Base-by-base conservation (phyloP, 2,888 invertebrate genomes). In the Lithosia quadra region DNA sequence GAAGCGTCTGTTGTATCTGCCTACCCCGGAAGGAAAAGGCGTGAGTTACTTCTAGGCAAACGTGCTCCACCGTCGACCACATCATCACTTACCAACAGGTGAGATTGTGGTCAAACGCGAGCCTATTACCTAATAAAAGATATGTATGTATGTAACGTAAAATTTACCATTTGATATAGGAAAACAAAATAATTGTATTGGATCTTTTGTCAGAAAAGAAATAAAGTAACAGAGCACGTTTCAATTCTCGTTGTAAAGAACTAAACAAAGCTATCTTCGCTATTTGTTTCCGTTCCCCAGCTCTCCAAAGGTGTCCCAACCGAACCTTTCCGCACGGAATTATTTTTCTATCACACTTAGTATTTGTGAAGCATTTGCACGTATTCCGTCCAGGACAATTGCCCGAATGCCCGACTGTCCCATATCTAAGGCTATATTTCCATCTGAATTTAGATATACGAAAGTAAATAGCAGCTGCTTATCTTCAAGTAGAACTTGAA, bases 311-410 rank as follows among this genome's bases (percentile, higher is more conserved):
- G 4, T 7, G 49, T 39, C 64, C 59, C 68, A 28, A 65, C 43
- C 39, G 18, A n/a, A 71, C 57, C 65, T 28, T 28, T 28, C 28
- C 28, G 28, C 28, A 28, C 28, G 28, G 64, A 58, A 69, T 80
- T 78, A 78, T 73, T 72, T 69, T 81, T 75, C 63, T 72, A 73
- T 73, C 69, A 69, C 39, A 74, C 58, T 70, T 67, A 58, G 64
- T 69, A 69, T 72, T 76, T 74, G 65, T 62, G 60, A 67, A 65
- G 66, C 67, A 70, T 79, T 68, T 68, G 74, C 74, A 81, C 77
- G 76, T 79, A 63, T 72, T 53, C 66, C 28, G 49, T 67, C 43
- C 62, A 65, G 70, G 68, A 56, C 71, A 57, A 78, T 78, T 69
- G 76, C 73, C n/a, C n/a, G n/a, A n/a, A n/a, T 65, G n/a, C 70